phyloP scores from a whole-genome alignment of 1,140 invertebrate genomes.

The Drosophila tropicalis region DNA sequence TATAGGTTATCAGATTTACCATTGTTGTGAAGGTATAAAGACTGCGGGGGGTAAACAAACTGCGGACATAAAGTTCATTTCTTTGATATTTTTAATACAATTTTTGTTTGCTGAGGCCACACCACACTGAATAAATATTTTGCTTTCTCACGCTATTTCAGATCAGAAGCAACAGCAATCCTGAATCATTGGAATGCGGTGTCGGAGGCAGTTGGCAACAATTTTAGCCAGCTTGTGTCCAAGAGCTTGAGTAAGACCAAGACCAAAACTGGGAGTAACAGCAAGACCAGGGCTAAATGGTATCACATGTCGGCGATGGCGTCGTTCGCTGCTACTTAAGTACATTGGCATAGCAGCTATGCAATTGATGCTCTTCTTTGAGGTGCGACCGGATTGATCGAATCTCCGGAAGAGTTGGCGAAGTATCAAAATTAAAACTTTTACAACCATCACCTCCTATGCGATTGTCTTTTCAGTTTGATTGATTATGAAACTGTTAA shows the following conservation, averaged over 20 bases:
- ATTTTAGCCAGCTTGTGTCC: conserved; percentile 72
- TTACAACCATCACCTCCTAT: no score
- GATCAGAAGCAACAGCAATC: conserved; percentile 35
- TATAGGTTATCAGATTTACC: no score
- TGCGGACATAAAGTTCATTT: no score
- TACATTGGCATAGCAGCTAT: conserved; percentile 70
- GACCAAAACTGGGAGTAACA: conserved; percentile 33
- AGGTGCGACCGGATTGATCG: neutral
- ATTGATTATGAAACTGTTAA: no score
- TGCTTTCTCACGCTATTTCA: conserved; percentile 79
- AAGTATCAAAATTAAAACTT: neutral
- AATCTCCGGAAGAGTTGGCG: neutral
- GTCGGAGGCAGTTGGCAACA: conserved; percentile 70
- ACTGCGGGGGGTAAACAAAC: no score
- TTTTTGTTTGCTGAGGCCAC: no score
- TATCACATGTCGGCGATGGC: conserved; percentile 73
- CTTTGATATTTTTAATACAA: no score
- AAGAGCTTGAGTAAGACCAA: conserved; percentile 37
- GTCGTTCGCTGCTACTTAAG: conserved; percentile 54
- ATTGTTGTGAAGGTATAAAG: no score
- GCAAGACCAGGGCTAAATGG: conserved; percentile 57
- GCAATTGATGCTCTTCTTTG: conserved; percentile 39
- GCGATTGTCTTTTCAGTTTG: no score
- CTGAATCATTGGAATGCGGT: conserved; percentile 58
- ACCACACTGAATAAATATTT: conserved; percentile 75